Evolutionary conservation across 2,888 invertebrate genomes (phyloP), one percentile per base, ranked within the genome.

Genomic region (Eilema caniola): DNA sequence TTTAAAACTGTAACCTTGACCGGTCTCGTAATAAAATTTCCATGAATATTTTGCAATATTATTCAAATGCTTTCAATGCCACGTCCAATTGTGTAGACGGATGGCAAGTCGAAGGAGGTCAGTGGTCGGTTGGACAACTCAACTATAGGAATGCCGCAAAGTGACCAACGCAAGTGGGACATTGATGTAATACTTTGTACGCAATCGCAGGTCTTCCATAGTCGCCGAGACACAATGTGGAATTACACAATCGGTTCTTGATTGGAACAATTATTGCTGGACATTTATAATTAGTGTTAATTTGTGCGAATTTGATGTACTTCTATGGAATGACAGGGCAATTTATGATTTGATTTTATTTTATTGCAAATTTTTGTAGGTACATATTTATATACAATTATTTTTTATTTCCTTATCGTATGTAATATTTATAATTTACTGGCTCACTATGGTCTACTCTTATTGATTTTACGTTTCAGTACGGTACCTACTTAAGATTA

Each of bases 31-130:
- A 3, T 70, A 64, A 73, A 76, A 76, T 89, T 89, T 89, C 88
- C 84, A 88, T 86, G 81, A 82, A 82, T 83, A 84, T 91, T 91
- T 84, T 88, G 84, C 88, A 88, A 90, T 74, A 69, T 67, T 76
- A 87, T 82, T 83, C 82, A 80, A 88, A 89, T 86, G 79, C 77
- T 85, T 89, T 92, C 92, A 93, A 93, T 90, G 93, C 85, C 92
- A 86, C 72, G 72, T 77, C 79, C 75, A 81, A 86, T 87, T 80
- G 83, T 84, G 70, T 66, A 65, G 59, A 60, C 59, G 25, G 37
- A 64, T 62, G 57, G 66, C 62, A 63, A 56, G 31, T 66, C 65
- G 74, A 89, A 86, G 80, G 80, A 80, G 89, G 90, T 87, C 91
- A 88, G 82, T 80, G 89, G 90, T 87, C 90, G 87, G 81, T 78